Evolutionary conservation across 2,113 vertebrate genomes (phyloP).

Genomic region (Taxidea taxus): DNA sequence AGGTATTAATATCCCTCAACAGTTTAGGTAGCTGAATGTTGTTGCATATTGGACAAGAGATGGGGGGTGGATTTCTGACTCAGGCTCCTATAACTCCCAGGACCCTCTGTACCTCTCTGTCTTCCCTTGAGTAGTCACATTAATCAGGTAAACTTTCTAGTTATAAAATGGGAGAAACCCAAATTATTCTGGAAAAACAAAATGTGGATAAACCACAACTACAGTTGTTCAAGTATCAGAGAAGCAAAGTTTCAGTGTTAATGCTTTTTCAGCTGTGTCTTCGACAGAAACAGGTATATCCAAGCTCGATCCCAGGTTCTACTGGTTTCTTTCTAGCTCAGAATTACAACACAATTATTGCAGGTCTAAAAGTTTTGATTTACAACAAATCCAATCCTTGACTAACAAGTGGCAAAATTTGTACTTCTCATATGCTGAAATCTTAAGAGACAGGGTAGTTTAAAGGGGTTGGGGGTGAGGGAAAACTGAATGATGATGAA

Average conservation of each 20-base stretch:
- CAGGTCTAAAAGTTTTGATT: background rate
- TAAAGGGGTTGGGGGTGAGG: background rate
- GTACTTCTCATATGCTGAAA: background rate
- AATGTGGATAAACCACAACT: background rate
- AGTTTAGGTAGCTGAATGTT: background rate
- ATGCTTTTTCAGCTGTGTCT: background rate
- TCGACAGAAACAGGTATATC: background rate
- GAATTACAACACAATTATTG: background rate
- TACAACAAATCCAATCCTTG: background rate
- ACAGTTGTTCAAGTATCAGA: background rate
- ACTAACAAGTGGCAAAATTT: background rate
- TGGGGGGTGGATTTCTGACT: background rate
- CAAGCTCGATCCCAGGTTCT: background rate
- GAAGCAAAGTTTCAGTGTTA: background rate
- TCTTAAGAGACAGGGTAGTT: background rate
- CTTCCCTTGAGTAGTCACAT: background rate
- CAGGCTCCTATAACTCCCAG: background rate
- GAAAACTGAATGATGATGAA: background rate
- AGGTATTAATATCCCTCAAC: background rate
- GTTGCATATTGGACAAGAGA: background rate
- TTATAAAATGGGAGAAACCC: background rate
- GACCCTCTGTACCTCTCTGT: background rate
- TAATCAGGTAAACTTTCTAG: background rate
- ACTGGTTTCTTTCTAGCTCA: background rate
- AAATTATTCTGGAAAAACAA: background rate